Conservation (phyloP, 2,888 invertebrate genomes). For the Amiota communis region DNA sequence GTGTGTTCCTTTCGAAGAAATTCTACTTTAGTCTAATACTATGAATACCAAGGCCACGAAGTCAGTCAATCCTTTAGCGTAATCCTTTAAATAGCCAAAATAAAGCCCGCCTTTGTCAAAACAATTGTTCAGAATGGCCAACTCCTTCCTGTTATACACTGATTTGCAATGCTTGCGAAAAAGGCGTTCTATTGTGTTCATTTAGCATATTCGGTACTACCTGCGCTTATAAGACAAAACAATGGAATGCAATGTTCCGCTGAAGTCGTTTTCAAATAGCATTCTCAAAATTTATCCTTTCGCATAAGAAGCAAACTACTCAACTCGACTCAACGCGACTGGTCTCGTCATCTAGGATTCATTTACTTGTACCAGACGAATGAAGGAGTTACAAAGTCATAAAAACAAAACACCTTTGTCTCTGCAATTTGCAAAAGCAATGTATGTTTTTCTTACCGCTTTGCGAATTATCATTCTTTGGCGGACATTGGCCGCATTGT, state of each 20-base stretch:
- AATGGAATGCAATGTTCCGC: constrained; percentile 36
- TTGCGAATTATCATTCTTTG: constrained; percentile 60
- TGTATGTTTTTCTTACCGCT: constrained; percentile 43
- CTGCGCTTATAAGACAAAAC: constrained; percentile 41
- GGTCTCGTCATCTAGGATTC: constrained; percentile 17
- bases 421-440: constrained; percentile 33
- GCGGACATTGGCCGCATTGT: constrained; percentile 35
- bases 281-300: constrained; percentile 56
- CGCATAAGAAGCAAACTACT: not conserved
- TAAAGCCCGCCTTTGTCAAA: constrained; percentile 70
- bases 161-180: constrained; percentile 56
- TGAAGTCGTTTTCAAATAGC: constrained; percentile 27
- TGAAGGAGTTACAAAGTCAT: constrained; percentile 68
- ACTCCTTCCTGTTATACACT: constrained; percentile 50
- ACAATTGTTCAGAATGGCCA: constrained; percentile 52
- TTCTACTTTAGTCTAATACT: not conserved
- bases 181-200: constrained; percentile 58
- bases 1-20: too few species aligned
- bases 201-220: constrained; percentile 43
- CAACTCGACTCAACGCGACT: not conserved
- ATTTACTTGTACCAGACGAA: constrained; percentile 30
- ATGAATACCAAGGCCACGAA: constrained; percentile 62
- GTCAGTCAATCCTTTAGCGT: constrained; percentile 71
- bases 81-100: constrained; percentile 73
- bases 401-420: constrained; percentile 69